These are phyloP conservation scores for Schizotus pectinicornis DNA, from an alignment of 2,888 invertebrate species.

Conservation along the genomic window DNA sequence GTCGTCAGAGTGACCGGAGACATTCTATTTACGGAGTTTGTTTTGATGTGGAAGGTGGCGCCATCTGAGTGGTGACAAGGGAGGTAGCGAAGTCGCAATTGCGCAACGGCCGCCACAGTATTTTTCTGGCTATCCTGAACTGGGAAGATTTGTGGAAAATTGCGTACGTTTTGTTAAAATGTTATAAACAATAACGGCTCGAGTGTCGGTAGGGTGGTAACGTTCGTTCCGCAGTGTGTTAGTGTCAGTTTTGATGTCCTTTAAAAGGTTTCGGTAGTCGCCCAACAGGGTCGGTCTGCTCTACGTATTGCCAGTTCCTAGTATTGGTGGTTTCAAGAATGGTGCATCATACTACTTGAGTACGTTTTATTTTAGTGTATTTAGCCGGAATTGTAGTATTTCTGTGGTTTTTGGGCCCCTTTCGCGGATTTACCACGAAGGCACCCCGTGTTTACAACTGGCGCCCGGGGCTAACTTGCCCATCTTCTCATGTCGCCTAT, in stretches of 20 bases:
- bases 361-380: conserved; percentile 46
- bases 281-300: conserved; percentile 30
- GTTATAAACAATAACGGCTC: conserved; percentile 2
- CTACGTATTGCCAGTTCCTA: conserved; percentile 54
- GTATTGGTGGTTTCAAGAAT: conserved; percentile 54
- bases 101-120: no score
- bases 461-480: neutral
- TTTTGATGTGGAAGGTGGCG: no score
- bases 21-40: no score
- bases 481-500: no score
- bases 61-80: no score
- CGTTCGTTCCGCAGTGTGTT: neutral
- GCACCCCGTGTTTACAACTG: conserved; percentile 2
- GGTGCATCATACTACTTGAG: conserved; percentile 51
- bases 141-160: neutral
- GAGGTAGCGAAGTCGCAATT: no score
- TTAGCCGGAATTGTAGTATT: conserved; percentile 7
- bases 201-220: neutral
- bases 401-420: conserved; percentile 13
- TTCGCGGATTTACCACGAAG: conserved; percentile 1
- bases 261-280: conserved; percentile 26
- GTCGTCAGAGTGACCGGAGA: no score
- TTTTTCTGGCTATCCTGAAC: no score
- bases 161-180: conserved; percentile 6
- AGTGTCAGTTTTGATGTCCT: conserved; percentile 3